Conservation (phyloP, 2,797 vertebrate genomes). For the Tragelaphus eurycerus region DNA sequence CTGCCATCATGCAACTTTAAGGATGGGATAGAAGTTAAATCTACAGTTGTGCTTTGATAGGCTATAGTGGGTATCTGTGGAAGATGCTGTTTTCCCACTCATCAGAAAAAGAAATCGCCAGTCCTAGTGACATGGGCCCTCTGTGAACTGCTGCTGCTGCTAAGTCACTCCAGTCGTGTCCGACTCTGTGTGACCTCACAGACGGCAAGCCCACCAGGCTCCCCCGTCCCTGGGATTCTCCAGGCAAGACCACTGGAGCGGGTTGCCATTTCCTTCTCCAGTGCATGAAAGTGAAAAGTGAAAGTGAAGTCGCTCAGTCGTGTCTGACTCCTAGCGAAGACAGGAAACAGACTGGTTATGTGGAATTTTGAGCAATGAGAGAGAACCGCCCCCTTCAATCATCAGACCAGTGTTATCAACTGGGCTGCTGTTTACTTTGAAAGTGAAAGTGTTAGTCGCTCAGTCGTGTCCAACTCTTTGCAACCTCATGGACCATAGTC, state of each 20-base stretch:
- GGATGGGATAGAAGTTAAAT: not conserved
- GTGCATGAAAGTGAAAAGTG: too few relatives aligned
- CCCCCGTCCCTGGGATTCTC: too few relatives aligned
- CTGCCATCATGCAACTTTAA: not conserved
- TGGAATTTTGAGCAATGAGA: slow-evolving; percentile 1
- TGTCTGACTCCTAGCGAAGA: not conserved
- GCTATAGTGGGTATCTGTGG: not conserved
- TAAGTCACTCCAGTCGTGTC: too few relatives aligned
- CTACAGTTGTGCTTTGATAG: not conserved
- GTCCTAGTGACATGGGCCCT: not conserved
- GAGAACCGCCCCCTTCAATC: not conserved
- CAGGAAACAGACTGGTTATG: not conserved
- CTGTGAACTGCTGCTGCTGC: not conserved
- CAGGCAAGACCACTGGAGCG: too few relatives aligned
- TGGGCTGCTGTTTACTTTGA: not conserved
- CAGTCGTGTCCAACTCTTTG: not conserved
- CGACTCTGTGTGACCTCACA: too few relatives aligned
- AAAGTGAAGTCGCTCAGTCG: too few relatives aligned
- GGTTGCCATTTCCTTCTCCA: too few relatives aligned
- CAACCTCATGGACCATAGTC: not conserved
- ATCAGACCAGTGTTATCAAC: not conserved
- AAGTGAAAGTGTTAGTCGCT: not conserved
- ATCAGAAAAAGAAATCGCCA: not conserved
- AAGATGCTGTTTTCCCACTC: not conserved
- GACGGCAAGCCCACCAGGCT: too few relatives aligned